A percentile compares a stretch with the other conserved stretches of the same genome.
These are phyloP conservation scores for Eumeta japonica DNA, from an alignment of 1,140 invertebrate species.

Conservation along the genomic window DNA sequence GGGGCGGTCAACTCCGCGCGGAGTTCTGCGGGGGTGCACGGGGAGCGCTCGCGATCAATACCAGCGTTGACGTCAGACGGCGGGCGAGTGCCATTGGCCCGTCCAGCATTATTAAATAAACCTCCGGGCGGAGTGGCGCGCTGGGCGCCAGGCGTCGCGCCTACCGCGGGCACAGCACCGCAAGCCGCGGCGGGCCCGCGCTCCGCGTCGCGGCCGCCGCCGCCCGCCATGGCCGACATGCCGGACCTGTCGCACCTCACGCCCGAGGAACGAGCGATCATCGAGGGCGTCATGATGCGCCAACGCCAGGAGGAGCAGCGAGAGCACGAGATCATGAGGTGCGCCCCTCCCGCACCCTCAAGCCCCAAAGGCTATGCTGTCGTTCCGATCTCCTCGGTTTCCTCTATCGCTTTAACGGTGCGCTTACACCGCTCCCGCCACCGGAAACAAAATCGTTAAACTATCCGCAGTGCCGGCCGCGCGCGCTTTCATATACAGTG, in stretches of 20 bases:
- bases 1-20: not conserved
- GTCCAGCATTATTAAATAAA: conserved; percentile 50
- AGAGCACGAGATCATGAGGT: conserved; percentile 94
- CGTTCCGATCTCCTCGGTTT: conserved; percentile 10
- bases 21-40: conserved; percentile 14
- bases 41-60: conserved; percentile 34
- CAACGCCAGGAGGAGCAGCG: conserved; percentile 96
- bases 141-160: conserved; percentile 31
- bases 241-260: conserved; percentile 97
- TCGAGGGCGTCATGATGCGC: conserved; percentile 93
- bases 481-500: too few species aligned
- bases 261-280: conserved; percentile 94
- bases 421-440: too few species aligned
- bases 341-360: conserved; percentile 40
- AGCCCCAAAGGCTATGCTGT: conserved; percentile 12
- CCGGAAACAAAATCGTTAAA: too few species aligned
- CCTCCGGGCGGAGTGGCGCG: conserved; percentile 44
- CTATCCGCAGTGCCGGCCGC: too few species aligned
- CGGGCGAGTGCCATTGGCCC: conserved; percentile 46
- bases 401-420: too few species aligned
- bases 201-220: conserved; percentile 32
- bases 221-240: conserved; percentile 72
- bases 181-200: conserved; percentile 50
- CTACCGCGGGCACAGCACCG: conserved; percentile 49
- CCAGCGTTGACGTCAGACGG: conserved; percentile 41